phyloP scores from a whole-genome alignment of 2,797 vertebrate species.

The Harpagifer antarcticus region DNA sequence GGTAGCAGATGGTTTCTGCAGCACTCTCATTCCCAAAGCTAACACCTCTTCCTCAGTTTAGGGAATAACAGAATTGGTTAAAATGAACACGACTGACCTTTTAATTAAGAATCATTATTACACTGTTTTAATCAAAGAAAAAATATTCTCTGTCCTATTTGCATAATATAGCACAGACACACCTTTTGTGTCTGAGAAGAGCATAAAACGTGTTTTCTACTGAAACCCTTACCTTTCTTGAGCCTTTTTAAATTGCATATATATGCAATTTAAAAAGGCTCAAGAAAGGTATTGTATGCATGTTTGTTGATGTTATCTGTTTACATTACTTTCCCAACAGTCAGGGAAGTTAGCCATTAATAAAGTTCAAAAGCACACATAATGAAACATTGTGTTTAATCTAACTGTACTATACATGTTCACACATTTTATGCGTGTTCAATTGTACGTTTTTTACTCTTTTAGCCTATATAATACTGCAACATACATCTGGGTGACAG shows the following conservation, averaged over 20 bases:
- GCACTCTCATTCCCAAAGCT: conserved; percentile 64
- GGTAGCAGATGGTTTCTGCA: conserved; percentile 71
- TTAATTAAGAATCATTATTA: conserved; percentile 72
- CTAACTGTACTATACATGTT: background rate
- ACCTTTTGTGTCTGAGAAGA: background rate
- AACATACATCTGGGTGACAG: too few relatives aligned
- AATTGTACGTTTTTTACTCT: background rate
- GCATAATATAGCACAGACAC: conserved; percentile 19
- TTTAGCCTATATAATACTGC: background rate
- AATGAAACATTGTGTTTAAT: background rate
- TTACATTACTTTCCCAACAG: background rate
- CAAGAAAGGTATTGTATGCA: too few relatives aligned
- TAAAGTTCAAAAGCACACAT: background rate
- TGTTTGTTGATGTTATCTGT: background rate
- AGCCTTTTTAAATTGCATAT: background rate
- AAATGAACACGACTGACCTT: conserved; percentile 68
- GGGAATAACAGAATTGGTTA: conserved; percentile 74
- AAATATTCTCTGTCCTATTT: conserved; percentile 46
- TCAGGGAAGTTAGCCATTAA: background rate
- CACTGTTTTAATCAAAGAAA: conserved; percentile 65
- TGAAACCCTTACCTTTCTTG: background rate
- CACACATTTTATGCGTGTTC: background rate
- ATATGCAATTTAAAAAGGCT: too few relatives aligned
- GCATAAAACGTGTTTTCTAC: background rate
- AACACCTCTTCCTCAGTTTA: conserved; percentile 50